phyloP scores from a whole-genome alignment of 2,797 vertebrate genomes.

The Silurus lanzhouensis region DNA sequence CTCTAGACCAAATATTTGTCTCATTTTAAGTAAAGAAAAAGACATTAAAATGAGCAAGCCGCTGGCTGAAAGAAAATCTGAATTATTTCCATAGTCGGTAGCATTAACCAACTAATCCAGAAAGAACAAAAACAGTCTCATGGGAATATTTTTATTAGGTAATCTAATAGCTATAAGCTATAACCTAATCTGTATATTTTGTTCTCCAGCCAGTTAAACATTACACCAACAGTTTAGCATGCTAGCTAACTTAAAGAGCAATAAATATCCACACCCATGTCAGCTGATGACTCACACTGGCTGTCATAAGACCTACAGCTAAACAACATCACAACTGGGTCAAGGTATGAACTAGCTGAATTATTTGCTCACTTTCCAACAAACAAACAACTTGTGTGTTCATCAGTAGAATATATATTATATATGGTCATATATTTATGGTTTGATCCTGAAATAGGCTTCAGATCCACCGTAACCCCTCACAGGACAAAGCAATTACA shows the following conservation, averaged over 20 bases:
- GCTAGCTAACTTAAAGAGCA: background rate
- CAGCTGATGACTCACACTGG: background rate
- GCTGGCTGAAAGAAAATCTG: background rate
- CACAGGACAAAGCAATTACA: background rate
- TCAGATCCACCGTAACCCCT: background rate
- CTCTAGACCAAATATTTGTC: no score
- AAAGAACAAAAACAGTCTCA: background rate
- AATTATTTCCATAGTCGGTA: background rate
- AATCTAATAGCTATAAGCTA: background rate
- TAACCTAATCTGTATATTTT: background rate
- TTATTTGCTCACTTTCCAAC: background rate
- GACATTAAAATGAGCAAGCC: background rate
- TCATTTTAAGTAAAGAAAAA: background rate
- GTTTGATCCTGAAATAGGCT: background rate
- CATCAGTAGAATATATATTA: background rate
- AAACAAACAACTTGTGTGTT: background rate
- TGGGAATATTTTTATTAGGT: background rate
- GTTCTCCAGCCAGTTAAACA: background rate
- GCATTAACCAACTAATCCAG: background rate
- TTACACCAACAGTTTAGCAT: background rate
- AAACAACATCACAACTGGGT: background rate
- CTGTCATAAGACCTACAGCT: background rate
- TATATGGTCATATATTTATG: no score
- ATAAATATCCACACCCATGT: background rate
- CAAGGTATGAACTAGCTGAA: no score